Base-by-base conservation (phyloP, 2,113 vertebrate species). In the Thunnus maccoyii region DNA sequence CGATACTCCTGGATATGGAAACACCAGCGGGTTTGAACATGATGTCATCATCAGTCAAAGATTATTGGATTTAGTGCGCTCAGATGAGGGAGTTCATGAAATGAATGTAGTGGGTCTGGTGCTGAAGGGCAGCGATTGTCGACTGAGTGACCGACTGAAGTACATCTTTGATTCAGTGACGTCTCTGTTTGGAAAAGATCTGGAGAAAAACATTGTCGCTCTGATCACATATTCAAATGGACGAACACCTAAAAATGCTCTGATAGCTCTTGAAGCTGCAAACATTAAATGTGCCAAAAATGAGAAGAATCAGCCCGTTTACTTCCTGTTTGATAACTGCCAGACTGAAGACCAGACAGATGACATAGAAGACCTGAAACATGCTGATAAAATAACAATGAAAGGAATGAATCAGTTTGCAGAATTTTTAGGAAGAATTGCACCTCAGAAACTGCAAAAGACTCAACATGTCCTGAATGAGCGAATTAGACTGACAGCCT, bases 101-200 rank as follows among this genome's bases (percentile, higher is more conserved):
- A 6, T 82, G 27, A 2, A n/a, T 20, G 65, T 18, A 10, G 72
- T 76, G 41, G 57, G 72, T 27, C 16, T 76, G 79, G 79, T 76
- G n/a, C n/a, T n/a, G n/a, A n/a, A n/a, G n/a, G n/a, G n/a, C n/a
- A n/a, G n/a, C n/a, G n/a, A n/a, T n/a, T n/a, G n/a, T n/a, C n/a
- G 57, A 32, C 47, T 78, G 27, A 52, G 20, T 30, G 66, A 62
- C 9, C 46, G 65, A 10, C 15, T 61, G 20, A 44, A 5, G 15
- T 70, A 69, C 47, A 20, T 78, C 46, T 78, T 68, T 13, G 32
- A 68, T 36, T 78, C 75, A 8, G 46, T 78, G 54, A 36, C 51
- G 27, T 78, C 5, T 20, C 20, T 20, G 20, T 20, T 20, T 20
- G 20, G 20, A 20, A 20, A 20, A 20, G 20, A 20, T 20, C 20